Conservation (phyloP, 92 coral and sea anemone genomes). For the Parazoanthus swiftii region DNA sequence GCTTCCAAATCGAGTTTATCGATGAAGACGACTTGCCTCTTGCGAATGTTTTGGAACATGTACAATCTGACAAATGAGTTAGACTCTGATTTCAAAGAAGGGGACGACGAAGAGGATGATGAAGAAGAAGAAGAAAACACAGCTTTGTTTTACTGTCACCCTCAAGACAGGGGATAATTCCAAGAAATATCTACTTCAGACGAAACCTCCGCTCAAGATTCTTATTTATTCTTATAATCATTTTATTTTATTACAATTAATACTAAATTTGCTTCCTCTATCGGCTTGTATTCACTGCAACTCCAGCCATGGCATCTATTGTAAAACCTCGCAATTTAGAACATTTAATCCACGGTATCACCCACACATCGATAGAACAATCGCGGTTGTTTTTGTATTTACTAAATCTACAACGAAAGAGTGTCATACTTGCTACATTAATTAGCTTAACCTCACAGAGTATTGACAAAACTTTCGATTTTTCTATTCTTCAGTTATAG, state of each 20-base stretch:
- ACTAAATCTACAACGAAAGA: conserved; percentile 12
- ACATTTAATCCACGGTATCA: background rate
- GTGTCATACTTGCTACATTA: background rate
- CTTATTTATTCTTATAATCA: conserved; percentile 20
- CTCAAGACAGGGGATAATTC: background rate
- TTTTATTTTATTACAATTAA: conserved; percentile 34
- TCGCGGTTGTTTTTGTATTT: background rate
- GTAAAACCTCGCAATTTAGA: background rate
- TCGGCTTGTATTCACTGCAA: background rate
- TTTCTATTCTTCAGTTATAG: too few species aligned
- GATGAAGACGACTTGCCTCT: too few species aligned
- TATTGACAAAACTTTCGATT: too few species aligned
- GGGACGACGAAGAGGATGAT: too few species aligned
- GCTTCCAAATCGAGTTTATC: too few species aligned
- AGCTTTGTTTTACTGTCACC: too few species aligned
- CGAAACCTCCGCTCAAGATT: conserved; percentile 8
- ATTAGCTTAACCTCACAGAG: background rate
- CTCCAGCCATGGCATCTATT: background rate
- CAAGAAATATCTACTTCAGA: background rate
- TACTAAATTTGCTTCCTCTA: conserved; percentile 6
- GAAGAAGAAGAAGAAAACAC: too few species aligned
- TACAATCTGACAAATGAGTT: too few species aligned
- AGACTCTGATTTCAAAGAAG: too few species aligned
- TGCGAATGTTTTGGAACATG: too few species aligned
- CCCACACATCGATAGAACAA: conserved; percentile 17